Evolutionary conservation across 2,888 invertebrate genomes (phyloP).

Genomic region (Odontomyia ornata): DNA sequence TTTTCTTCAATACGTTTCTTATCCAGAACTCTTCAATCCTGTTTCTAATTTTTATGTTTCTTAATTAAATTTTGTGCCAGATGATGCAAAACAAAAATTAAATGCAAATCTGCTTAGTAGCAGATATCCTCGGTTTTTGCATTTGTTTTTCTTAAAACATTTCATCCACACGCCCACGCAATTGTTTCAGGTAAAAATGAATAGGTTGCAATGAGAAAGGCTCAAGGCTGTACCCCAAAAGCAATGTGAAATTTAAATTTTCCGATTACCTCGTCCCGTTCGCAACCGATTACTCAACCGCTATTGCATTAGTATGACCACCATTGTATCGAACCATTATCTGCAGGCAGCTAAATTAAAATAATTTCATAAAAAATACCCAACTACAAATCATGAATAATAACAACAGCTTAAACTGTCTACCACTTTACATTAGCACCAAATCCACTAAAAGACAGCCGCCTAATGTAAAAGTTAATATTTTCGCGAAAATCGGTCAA

Average conservation of each 20-base stretch:
- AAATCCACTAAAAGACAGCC: not conserved
- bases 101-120: too few relatives aligned
- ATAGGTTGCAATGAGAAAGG: too few relatives aligned
- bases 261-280: not conserved
- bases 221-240: not conserved
- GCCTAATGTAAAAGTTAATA: not conserved
- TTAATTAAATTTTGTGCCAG: too few relatives aligned
- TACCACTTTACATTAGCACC: not conserved
- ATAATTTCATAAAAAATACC: constrained; percentile 24
- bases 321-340: not conserved
- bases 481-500: constrained; percentile 38
- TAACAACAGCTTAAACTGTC: constrained; percentile 8
- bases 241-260: not conserved
- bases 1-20: too few relatives aligned
- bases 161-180: not conserved
- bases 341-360: constrained; percentile 9
- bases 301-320: not conserved
- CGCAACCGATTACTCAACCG: not conserved
- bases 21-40: too few relatives aligned
- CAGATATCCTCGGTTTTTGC: too few relatives aligned
- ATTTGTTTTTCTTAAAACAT: too few relatives aligned
- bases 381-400: constrained; percentile 33
- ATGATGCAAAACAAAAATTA: too few relatives aligned
- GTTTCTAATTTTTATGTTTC: too few relatives aligned
- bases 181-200: not conserved